A percentile compares a stretch with the other conserved stretches of the same genome.
phyloP scores from a whole-genome alignment of 2,797 vertebrate genomes.

The Hoplostethus mediterraneus region DNA sequence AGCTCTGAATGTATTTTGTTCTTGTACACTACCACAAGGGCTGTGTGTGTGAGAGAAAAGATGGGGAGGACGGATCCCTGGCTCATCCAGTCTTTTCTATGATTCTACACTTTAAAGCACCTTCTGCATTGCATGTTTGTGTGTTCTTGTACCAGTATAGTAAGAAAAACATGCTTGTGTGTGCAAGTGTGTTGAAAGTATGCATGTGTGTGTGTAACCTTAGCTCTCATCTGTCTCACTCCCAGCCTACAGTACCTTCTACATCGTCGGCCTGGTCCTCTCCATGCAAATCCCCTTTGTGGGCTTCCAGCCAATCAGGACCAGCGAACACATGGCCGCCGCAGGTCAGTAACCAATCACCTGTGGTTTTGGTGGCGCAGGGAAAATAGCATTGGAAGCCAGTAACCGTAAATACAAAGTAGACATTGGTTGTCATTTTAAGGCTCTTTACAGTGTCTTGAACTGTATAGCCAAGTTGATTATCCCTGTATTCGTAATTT shows the following conservation, averaged over 20 bases:
- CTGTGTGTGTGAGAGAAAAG: constrained; percentile 11
- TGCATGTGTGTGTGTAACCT: no score
- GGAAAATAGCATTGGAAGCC: neutral
- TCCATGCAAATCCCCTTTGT: constrained; percentile 99
- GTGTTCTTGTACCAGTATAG: no score
- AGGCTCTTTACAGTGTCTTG: no score
- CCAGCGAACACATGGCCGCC: constrained; percentile 98
- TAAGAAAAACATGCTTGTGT: neutral
- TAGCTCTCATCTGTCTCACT: no score
- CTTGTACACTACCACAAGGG: constrained; percentile 58
- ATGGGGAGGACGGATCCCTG: neutral
- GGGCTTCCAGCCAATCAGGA: constrained; percentile 99
- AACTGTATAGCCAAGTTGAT: no score
- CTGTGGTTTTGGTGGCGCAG: neutral
- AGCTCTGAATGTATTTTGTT: constrained; percentile 36
- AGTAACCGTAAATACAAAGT: no score
- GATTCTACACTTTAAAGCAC: no score
- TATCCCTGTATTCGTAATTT: neutral
- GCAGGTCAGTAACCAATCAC: constrained; percentile 86
- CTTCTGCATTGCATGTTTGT: no score
- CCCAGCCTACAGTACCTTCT: constrained; percentile 98
- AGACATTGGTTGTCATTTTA: no score
- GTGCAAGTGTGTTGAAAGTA: neutral
- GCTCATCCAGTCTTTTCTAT: no score
- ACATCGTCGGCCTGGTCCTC: constrained; percentile 95